Evolutionary conservation across 2,797 vertebrate species (phyloP), one percentile per base, ranked within the genome.

Genomic region (Silurus aristotelis): DNA sequence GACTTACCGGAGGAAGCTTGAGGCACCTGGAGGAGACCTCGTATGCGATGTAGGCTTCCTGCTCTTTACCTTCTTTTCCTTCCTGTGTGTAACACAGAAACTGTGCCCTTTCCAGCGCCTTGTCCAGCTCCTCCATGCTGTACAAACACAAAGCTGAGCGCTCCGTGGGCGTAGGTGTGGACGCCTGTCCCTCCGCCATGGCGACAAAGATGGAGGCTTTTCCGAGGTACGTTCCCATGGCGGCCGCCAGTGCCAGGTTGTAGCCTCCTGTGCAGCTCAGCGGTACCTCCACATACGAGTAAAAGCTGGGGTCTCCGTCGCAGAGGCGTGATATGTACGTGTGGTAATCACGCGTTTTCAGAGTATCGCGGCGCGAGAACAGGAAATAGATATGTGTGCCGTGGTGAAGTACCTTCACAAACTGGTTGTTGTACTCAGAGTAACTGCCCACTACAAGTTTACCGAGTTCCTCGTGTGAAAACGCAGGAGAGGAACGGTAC

Each of bases 361-460:
- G 91, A 9, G 95, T 92, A 52, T 96, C 96, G 0, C 96, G 95
- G 2, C 96, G 95, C 2, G 92, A 95, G 89, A 98, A 96, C 86
- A 97, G 89, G 71, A 97, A 97, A 93, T 97, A 98, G 68, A 95
- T 91, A 0, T 95, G 93, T 25, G 15, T 84, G 6, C 89, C 79
- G 0, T 94, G 89, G 0, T 90, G 82, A 0, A 97, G 90, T 0
- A 96, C 95, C 0, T 94, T 95, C 17, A 96, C 94, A 9, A 97
- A 98, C 90, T 95, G 95, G 90, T 95, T 96, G 92, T 97, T 97
- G 92, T 97, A 98, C 89, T 97, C 95, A 0, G 96, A 96, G 91
- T 97, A 96, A 89, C 96, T 97, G 0, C 97, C 97, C n/a, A 98
- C 97, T 3, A 97, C 96, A 0, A 97, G 95, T 83, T 96, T 96